phyloP scores from a whole-genome alignment of 92 coral and sea anemone species.

The Zoanthus sociatus region DNA sequence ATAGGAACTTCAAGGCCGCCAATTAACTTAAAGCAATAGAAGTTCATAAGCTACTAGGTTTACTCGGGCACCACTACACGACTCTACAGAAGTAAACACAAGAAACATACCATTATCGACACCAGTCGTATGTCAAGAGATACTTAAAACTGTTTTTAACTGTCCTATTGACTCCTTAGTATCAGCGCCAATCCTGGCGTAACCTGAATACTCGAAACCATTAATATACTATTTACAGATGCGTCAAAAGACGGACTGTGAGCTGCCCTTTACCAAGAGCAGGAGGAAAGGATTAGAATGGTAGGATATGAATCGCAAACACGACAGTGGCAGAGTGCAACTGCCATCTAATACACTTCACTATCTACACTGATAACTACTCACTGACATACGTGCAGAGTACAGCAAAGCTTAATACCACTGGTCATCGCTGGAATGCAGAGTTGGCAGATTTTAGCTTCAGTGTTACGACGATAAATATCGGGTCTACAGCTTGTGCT shows the following conservation, averaged over 20 bases:
- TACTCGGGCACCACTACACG: conserved; percentile 38
- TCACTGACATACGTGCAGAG: too few relatives aligned
- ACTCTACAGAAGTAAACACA: conserved; percentile 3
- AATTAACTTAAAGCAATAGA: not conserved
- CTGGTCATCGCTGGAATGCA: too few relatives aligned
- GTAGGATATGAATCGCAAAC: conserved; percentile 33
- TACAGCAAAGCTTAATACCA: too few relatives aligned
- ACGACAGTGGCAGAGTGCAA: conserved; percentile 32
- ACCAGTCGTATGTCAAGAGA: conserved; percentile 30
- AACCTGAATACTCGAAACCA: conserved; percentile 46
- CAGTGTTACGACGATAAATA: conserved; percentile 33
- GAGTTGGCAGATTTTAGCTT: too few relatives aligned
- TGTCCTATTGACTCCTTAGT: conserved; percentile 2
- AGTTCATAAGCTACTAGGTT: conserved; percentile 43
- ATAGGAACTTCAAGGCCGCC: too few relatives aligned
- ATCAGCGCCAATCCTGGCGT: conserved; percentile 52
- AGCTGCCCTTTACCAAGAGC: conserved; percentile 53
- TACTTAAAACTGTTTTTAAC: conserved; percentile 22
- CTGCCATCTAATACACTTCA: conserved; percentile 4
- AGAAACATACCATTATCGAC: too few relatives aligned
- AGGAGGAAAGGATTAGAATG: conserved; percentile 41
- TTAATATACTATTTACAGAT: conserved; percentile 46
- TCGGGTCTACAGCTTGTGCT: conserved; percentile 56
- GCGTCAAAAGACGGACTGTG: conserved; percentile 60
- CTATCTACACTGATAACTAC: too few relatives aligned